Base-by-base conservation (phyloP, 1,140 invertebrate genomes). In the Copidosoma floridanum region DNA sequence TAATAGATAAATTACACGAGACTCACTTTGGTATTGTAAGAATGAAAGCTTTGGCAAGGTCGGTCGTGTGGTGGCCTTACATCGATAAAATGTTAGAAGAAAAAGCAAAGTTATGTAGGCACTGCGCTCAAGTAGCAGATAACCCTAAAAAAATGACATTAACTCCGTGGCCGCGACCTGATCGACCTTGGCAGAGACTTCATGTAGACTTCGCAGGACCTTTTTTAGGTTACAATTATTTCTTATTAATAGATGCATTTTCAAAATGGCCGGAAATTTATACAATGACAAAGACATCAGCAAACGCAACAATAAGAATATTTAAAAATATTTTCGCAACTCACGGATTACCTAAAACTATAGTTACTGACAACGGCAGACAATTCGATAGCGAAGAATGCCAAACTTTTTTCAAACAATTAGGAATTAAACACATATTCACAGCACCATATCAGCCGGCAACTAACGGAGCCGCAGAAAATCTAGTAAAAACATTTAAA, bases 11-110 rank as follows among this genome's bases (percentile, higher is more conserved):
- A 53, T 50, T 84, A 18, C 80, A 84, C 69, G 29, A 57, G 8
- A 66, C 61, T 26, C 82, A 84, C 65, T 64, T 71, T n/a, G 82
- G 81, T 5, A 74, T 83, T 18, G 74, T 77, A 2, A 73, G 73
- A 64, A 83, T 81, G 73, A 85, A 85, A 67, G 54, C 65, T 3
- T 29, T 82, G 6, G 81, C 82, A 7, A 44, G 77, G 29, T 67
- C 60, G 38, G 76, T 78, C 64, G 61, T 81, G 12, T 84, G 74
- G 71, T 84, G 78, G 77, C 75, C 77, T 14, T 57, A 64, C 5
- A 74, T 84, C 0, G 76, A 83, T 63, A 47, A 61, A 26, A 75
- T 81, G 0, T 82, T 84, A 8, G 68, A 71, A 26, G 35, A 60
- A 2, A 26, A 65, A 24, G 27, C 27, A 16, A 20, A 46, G 4